These are phyloP conservation scores for Pachyramphus minor DNA, from an alignment of 2,113 vertebrate species.

Conservation along the genomic window DNA sequence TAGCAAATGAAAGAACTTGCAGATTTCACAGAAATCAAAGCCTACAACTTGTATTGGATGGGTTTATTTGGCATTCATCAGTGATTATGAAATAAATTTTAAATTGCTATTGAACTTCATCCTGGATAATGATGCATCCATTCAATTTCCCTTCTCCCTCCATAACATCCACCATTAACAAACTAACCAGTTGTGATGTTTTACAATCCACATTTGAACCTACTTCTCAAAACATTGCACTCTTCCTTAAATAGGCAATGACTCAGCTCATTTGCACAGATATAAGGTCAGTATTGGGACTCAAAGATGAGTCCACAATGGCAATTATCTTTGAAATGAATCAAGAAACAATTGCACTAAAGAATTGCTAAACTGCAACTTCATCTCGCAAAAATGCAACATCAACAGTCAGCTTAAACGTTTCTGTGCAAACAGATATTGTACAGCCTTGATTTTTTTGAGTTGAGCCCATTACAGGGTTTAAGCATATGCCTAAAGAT, in stretches of 20 bases:
- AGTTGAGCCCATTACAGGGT: not conserved
- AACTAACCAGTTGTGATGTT: not conserved
- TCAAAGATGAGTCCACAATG: not conserved
- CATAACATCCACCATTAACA: not conserved
- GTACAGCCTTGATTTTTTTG: not conserved
- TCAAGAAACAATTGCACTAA: not conserved
- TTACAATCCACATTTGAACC: not conserved
- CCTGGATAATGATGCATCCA: not conserved
- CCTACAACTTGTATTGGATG: not conserved
- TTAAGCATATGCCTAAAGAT: not conserved
- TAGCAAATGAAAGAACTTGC: conserved; percentile 1
- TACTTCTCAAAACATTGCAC: not conserved
- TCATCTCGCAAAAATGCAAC: not conserved
- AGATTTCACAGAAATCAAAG: conserved; percentile 4
- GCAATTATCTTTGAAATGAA: not conserved
- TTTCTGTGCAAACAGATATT: not conserved
- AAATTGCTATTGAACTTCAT: conserved; percentile 25
- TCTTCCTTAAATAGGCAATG: conserved; percentile 3
- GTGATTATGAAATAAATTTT: conserved; percentile 39
- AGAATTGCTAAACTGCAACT: not conserved
- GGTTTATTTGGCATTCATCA: not conserved
- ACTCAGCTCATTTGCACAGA: not conserved
- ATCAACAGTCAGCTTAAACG: not conserved
- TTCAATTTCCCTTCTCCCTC: conserved; percentile 10
- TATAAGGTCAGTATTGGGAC: not conserved